Percentiles rank a stretch among this genome's conserved stretches.
phyloP scores from a whole-genome alignment of 2,797 vertebrate species.

The Falco columbarius region DNA sequence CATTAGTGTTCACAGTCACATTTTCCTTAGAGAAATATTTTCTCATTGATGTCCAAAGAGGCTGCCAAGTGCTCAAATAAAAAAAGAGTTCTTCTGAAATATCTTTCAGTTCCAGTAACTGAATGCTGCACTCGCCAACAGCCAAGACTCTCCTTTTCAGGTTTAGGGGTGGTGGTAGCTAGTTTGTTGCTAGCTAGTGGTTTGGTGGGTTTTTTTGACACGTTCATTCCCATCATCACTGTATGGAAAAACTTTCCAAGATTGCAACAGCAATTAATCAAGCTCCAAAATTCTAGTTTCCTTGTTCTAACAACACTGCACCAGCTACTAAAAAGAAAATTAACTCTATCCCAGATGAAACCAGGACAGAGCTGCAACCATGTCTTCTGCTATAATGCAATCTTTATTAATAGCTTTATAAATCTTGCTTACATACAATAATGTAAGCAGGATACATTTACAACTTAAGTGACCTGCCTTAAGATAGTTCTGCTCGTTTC shows the following conservation, averaged over 20 bases:
- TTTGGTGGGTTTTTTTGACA: not conserved
- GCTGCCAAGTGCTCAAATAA: not conserved
- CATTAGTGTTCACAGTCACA: not conserved
- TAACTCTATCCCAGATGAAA: too few species aligned
- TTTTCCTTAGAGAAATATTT: not conserved
- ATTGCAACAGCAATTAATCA: not conserved
- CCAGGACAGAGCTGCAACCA: not conserved
- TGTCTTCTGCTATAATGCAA: not conserved
- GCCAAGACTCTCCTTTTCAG: fast-evolving
- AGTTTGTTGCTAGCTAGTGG: not conserved
- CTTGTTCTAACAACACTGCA: not conserved
- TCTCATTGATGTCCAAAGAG: not conserved
- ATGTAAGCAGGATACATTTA: not conserved
- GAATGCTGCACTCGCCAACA: not conserved
- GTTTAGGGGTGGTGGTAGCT: not conserved
- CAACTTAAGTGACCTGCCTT: not conserved
- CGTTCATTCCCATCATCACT: not conserved
- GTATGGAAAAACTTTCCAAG: not conserved
- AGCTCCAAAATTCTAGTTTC: not conserved
- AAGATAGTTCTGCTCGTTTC: not conserved
- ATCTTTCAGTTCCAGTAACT: not conserved
- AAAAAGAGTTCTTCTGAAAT: not conserved
- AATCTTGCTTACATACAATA: not conserved
- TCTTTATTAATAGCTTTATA: not conserved
- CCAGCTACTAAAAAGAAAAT: too few species aligned